Base-by-base conservation (phyloP, 1,140 invertebrate species). In the Drosophila takahashii region DNA sequence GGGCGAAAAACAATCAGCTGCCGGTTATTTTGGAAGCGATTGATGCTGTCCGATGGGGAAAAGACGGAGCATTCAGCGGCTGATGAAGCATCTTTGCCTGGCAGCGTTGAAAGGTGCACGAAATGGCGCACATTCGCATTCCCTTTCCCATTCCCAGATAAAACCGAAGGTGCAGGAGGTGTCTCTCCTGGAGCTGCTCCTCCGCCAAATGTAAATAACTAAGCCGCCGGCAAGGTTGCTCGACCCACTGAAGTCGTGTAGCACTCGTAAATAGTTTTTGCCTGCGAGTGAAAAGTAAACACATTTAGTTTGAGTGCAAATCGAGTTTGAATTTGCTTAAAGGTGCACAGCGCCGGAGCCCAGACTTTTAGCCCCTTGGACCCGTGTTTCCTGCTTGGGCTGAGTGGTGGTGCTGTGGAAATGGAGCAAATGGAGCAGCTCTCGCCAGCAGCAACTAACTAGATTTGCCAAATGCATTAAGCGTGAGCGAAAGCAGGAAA, bases 271-370 rank as follows among this genome's bases (percentile, higher is more conserved):
- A 86, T 86, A 83, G 83, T 83, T 87, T 59, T 69, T 86, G 79
- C 75, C 79, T 71, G 65, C 75, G 29, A 86, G 83, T 86, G 83
- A 81, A 87, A 61, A 69, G 79, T 62, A 87, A 87, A 89, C 72
- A 87, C 79, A 89, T 89, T 87, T 83, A 83, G 72, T 66, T 73
- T 73, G 67, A 83, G 84, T 89, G 83, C 83, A 87, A 89, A 87
- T 87, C 76, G 84, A 87, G 83, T 84, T 89, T 89, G 76, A 78
- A 73, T 89, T 89, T 73, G 72, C 79, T 84, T 83, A 70, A 89
- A 83, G 83, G 66, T 77, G 78, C 60, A 45, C 67, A 27, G 27
- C 36, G 36, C 39, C 61, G 34, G 32, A 15, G 3, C 61, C 18
- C 18, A 32, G 16, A 9, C 36, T 22, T 32, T 32, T 10, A 22